Evolutionary conservation across 2,113 vertebrate genomes (phyloP).

Genomic region (Cichladusa arquata): DNA sequence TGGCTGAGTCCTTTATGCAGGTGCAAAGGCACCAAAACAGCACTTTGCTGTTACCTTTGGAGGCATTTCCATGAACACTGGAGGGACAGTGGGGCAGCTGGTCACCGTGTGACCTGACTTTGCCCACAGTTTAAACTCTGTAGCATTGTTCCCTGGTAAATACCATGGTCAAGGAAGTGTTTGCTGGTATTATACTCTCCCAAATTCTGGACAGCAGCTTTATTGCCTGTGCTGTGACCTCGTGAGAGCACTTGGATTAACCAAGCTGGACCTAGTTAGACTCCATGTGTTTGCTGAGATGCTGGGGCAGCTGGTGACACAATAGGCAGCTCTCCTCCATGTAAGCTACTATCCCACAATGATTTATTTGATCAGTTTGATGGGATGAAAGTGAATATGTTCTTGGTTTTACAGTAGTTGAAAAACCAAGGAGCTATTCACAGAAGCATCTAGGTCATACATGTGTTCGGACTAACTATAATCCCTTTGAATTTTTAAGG

Average conservation of each 20-base stretch:
- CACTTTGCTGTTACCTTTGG: accelerated
- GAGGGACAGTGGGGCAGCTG: background rate
- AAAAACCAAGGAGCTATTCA: background rate
- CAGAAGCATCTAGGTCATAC: background rate
- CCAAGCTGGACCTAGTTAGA: background rate
- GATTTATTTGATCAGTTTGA: background rate
- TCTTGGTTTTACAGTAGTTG: background rate
- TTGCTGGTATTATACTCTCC: background rate
- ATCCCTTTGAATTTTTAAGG: background rate
- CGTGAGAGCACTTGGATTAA: background rate
- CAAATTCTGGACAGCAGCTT: background rate
- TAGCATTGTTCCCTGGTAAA: background rate
- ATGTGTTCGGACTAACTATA: background rate
- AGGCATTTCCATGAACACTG: background rate
- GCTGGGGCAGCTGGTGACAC: background rate
- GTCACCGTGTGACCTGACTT: accelerated
- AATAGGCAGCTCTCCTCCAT: background rate
- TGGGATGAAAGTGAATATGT: background rate
- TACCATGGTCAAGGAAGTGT: background rate
- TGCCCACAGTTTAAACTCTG: background rate
- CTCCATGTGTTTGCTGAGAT: background rate
- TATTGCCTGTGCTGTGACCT: background rate
- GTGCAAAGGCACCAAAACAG: background rate
- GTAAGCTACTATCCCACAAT: background rate
- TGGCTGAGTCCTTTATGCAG: background rate